Percentiles rank a stretch among this genome's conserved stretches.
These are phyloP conservation scores for Sciurus carolinensis DNA, from an alignment of 2,797 vertebrate species.

Conservation along the genomic window DNA sequence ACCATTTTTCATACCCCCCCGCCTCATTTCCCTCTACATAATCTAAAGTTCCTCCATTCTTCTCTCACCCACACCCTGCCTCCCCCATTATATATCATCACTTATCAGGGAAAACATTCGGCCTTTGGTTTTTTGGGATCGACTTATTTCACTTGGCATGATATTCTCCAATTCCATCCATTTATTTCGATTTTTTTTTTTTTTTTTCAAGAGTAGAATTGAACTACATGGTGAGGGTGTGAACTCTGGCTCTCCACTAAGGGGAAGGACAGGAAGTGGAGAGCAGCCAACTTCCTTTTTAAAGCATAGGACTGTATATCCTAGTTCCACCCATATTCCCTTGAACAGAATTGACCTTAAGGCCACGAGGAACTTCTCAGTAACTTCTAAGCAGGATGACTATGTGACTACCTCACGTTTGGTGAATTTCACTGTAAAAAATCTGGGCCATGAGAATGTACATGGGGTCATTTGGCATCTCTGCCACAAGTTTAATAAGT, in stretches of 20 bases:
- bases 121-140: too few species aligned
- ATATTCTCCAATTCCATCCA: too few species aligned
- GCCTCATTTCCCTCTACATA: too few species aligned
- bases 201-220: not conserved
- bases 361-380: not conserved
- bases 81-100: too few species aligned
- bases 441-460: not conserved
- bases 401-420: not conserved
- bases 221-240: not conserved
- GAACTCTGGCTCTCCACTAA: not conserved
- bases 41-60: too few species aligned
- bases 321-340: not conserved
- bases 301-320: not conserved
- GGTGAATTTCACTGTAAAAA: not conserved
- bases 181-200: too few species aligned
- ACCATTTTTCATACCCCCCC: too few species aligned
- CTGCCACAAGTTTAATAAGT: not conserved
- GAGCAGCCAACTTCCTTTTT: not conserved
- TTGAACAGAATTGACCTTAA: not conserved
- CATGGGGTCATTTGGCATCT: not conserved
- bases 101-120: too few species aligned
- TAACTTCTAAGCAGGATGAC: not conserved
- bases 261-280: not conserved
- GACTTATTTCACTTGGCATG: too few species aligned
- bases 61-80: too few species aligned